Conservation (phyloP, 1,140 invertebrate species). For the Zaprionus nigranus region DNA sequence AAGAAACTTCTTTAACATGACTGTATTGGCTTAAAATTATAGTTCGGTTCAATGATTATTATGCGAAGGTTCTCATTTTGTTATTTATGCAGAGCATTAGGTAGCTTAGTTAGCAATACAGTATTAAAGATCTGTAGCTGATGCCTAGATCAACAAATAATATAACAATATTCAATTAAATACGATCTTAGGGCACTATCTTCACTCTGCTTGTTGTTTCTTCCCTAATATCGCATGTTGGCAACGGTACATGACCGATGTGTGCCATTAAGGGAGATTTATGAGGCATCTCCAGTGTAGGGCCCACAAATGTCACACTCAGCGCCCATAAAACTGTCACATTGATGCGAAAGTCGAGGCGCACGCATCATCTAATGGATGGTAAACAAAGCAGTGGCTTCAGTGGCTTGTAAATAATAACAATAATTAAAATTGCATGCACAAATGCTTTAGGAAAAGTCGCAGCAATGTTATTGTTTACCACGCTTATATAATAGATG, state of each 20-base stretch:
- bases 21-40: no score
- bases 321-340: conserved; percentile 60
- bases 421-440: conserved; percentile 80
- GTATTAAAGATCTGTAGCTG: background rate
- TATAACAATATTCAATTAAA: background rate
- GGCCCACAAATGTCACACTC: conserved; percentile 51
- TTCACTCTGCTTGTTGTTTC: background rate
- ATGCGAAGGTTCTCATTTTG: no score
- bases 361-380: conserved; percentile 65
- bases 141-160: background rate
- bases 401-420: conserved; percentile 73
- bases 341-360: conserved; percentile 26
- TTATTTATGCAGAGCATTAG: background rate
- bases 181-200: background rate
- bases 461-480: conserved; percentile 51
- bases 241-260: conserved; percentile 33
- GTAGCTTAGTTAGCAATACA: background rate
- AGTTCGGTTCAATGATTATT: no score
- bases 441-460: conserved; percentile 65
- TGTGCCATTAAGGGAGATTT: conserved; percentile 45
- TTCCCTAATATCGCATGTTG: background rate
- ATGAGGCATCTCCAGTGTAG: conserved; percentile 63
- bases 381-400: conserved; percentile 57
- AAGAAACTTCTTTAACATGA: no score
- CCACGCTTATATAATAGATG: conserved; percentile 26